Evolutionary conservation across 1,140 invertebrate genomes (phyloP).

Genomic region (Limonius californicus): DNA sequence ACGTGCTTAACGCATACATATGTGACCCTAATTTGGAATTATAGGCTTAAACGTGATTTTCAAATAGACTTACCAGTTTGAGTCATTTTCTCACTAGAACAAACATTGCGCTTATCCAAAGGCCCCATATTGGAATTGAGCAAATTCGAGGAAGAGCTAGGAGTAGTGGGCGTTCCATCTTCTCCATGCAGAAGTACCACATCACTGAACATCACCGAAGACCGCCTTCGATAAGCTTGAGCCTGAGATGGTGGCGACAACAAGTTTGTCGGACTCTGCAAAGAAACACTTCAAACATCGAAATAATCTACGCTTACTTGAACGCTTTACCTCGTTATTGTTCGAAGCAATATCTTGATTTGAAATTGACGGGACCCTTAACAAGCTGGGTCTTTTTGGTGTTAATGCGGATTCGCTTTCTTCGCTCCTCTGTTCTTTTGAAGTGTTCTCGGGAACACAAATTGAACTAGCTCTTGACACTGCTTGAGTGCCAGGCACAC

Average conservation of each 20-base stretch:
- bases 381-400: slow-evolving; percentile 48
- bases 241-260: slow-evolving; percentile 62
- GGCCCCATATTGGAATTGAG: slow-evolving; percentile 31
- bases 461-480: slow-evolving; percentile 45
- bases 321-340: slow-evolving; percentile 43
- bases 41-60: no score
- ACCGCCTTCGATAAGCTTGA: slow-evolving; percentile 56
- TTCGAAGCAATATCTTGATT: slow-evolving; percentile 42
- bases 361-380: slow-evolving; percentile 53
- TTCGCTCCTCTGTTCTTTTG: slow-evolving; percentile 23
- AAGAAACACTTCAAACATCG: no score
- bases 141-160: slow-evolving; percentile 40
- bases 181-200: slow-evolving; percentile 70
- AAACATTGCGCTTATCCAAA: slow-evolving; percentile 62
- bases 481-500: slow-evolving; percentile 43
- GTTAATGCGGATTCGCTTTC: not conserved
- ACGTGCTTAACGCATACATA: no score
- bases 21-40: no score
- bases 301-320: no score
- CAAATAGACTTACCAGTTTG: slow-evolving; percentile 72
- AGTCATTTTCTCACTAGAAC: slow-evolving; percentile 83
- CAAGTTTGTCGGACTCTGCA: slow-evolving; percentile 48
- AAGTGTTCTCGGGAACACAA: slow-evolving; percentile 32
- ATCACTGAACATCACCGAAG: slow-evolving; percentile 85
- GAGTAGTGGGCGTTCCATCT: slow-evolving; percentile 24